Evolutionary conservation across 2,113 vertebrate species (phyloP).

Genomic region (Saccopteryx bilineata): DNA sequence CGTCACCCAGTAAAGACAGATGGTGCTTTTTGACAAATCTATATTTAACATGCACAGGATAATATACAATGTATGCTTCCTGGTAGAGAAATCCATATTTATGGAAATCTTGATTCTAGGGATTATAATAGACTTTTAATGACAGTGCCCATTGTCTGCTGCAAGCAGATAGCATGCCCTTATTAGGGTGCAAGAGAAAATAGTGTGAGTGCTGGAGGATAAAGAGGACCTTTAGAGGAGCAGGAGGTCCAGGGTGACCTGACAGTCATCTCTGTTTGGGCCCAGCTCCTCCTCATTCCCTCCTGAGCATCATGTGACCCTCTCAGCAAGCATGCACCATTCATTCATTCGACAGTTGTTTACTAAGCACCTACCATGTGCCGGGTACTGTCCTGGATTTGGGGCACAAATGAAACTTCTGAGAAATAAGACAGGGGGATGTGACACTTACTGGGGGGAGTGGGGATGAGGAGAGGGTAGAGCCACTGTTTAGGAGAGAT

Average conservation of each 20-base stretch:
- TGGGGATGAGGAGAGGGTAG: background rate
- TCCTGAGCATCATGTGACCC: background rate
- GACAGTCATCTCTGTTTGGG: background rate
- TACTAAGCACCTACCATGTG: background rate
- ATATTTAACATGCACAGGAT: constrained; percentile 73
- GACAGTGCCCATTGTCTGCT: constrained; percentile 40
- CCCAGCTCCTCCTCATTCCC: background rate
- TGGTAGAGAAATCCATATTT: constrained; percentile 71
- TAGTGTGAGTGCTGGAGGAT: background rate
- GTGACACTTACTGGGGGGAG: background rate
- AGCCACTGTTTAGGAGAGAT: background rate
- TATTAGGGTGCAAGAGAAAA: constrained; percentile 36
- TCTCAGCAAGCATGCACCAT: background rate
- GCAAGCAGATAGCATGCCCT: constrained; percentile 5
- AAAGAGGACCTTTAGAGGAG: background rate
- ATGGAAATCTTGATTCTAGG: constrained; percentile 63
- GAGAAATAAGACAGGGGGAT: background rate
- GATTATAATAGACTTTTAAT: constrained; percentile 75
- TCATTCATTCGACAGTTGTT: background rate
- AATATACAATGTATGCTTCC: constrained; percentile 57
- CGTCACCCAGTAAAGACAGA: constrained; percentile 58
- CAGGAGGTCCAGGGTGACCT: background rate
- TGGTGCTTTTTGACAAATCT: constrained; percentile 74
- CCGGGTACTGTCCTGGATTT: background rate
- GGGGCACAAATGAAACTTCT: background rate